Evolutionary conservation across 2,888 invertebrate genomes (phyloP).

Genomic region (Heliconius cydno): DNA sequence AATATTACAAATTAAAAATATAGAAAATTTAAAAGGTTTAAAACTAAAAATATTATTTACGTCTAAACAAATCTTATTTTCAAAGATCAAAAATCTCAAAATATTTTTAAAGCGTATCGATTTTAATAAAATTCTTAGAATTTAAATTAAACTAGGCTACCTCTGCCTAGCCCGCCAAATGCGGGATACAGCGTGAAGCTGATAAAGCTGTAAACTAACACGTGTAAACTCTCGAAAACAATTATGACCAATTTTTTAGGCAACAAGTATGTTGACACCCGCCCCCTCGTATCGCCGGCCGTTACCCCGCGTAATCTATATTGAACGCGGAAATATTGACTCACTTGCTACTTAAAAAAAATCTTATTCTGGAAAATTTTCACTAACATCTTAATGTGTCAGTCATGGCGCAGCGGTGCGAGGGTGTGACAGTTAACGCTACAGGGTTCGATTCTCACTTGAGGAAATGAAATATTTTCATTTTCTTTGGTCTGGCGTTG

Average conservation of each 20-base stretch:
- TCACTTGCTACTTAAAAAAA: conserved; percentile 43
- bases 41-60: not conserved
- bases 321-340: conserved; percentile 44
- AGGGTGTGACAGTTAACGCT: no score
- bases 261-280: conserved; percentile 52
- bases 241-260: conserved; percentile 40
- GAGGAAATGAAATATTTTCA: no score
- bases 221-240: conserved; percentile 12
- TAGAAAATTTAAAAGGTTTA: no score
- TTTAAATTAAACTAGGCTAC: not conserved
- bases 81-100: not conserved
- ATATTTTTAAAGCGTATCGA: not conserved
- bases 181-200: no score
- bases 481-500: no score
- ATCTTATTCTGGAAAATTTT: conserved; percentile 33
- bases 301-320: conserved; percentile 51
- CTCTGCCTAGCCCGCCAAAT: no score
- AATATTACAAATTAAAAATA: not conserved
- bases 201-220: conserved; percentile 10
- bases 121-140: not conserved
- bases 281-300: conserved; percentile 52
- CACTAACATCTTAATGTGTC: conserved; percentile 1
- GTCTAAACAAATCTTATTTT: not conserved
- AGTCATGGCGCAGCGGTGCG: no score
- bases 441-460: no score